Base-by-base conservation (phyloP, 2,888 invertebrate genomes). In the Pediacus dermestoides region DNA sequence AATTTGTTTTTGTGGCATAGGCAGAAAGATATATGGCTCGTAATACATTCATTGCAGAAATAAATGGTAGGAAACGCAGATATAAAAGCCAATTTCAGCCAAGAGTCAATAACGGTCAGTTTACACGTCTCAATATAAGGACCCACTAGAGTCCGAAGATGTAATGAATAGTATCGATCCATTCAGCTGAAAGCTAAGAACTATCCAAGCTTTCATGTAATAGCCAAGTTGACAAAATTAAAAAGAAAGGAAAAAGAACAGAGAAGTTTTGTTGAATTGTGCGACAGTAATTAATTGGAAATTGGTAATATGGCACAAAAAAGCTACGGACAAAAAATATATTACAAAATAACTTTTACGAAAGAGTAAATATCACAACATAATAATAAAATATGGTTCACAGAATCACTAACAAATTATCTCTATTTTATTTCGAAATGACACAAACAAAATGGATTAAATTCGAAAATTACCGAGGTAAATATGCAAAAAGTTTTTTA, bases 61-160 rank as follows among this genome's bases (percentile, higher is more conserved):
- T 48, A 54, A 57, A 55, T 52, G 51, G 50, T 49, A 47, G 53
- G 50, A 55, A 58, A 53, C 52, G 53, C 46, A 44, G 57, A 56
- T 60, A 61, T 60, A 61, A 61, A 59, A 58, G 61, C 52, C 61
- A 57, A 60, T 62, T 58, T 49, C 52, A 54, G 58, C 50, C 56
- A 52, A 61, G 58, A 62, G 62, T 63, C 61, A 61, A 63, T 62
- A 63, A 63, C 60, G 63, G 61, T 60, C 61, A 61, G 60, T 63
- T 63, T 61, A 62, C 63, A 62, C 62, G 63, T 62, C 58, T 60
- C 59, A 57, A 53, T 60, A 57, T 57, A 61, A 62, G 58, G 52
- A 44, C 57, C 57, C 56, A 55, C 58, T 57, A 45, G 56, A 59
- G 60, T 56, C 58, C 54, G 35, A 52, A 54, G 53, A 46, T 52